Conservation (phyloP, 1,140 invertebrate species). For the Homalodisca vitripennis region DNA sequence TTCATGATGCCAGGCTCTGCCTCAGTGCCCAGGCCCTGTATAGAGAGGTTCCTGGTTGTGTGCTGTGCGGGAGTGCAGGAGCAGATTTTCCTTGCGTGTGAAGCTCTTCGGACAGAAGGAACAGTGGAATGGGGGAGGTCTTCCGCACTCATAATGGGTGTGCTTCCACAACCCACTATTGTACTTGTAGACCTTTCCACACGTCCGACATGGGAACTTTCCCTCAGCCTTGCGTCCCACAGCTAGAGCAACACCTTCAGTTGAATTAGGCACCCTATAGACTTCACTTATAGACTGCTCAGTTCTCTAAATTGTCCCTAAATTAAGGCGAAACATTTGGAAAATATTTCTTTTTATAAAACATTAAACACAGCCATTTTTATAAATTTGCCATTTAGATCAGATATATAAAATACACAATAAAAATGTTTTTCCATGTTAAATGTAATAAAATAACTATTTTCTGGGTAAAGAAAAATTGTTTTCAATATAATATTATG, state of each 20-base stretch:
- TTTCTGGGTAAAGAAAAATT: too few species aligned
- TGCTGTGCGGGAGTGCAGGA: constrained; percentile 17
- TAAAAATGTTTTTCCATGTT: too few species aligned
- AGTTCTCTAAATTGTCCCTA: too few species aligned
- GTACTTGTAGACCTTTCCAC: constrained; percentile 32
- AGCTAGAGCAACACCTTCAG: too few species aligned
- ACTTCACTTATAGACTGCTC: too few species aligned
- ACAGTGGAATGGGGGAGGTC: constrained; percentile 51
- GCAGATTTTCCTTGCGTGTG: constrained; percentile 27
- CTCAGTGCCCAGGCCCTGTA: constrained; percentile 11
- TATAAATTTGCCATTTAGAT: background rate
- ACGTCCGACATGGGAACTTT: constrained; percentile 9
- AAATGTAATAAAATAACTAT: too few species aligned
- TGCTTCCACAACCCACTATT: constrained; percentile 35
- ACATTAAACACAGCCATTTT: background rate
- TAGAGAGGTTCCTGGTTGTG: constrained; percentile 68
- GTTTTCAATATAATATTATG: too few species aligned
- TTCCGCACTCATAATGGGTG: constrained; percentile 49
- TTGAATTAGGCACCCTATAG: too few species aligned
- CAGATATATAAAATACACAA: too few species aligned
- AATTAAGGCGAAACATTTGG: background rate
- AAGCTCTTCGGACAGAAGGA: constrained; percentile 45
- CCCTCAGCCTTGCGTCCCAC: background rate
- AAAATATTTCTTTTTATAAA: background rate
- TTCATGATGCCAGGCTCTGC: too few species aligned